phyloP scores from a whole-genome alignment of 2,888 invertebrate genomes.

The Ctenicera cuprea region DNA sequence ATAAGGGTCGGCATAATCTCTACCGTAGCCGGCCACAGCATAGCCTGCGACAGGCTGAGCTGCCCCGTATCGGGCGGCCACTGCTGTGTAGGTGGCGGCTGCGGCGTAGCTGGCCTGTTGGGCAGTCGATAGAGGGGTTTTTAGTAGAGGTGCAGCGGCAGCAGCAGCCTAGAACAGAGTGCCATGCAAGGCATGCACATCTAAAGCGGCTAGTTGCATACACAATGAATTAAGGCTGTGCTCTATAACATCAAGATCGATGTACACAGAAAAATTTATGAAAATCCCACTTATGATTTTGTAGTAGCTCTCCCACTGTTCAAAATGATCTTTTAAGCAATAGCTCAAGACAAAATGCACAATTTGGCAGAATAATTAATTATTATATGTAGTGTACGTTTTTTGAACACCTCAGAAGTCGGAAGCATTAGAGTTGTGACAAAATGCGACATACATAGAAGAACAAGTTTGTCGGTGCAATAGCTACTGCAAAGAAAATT shows the following conservation, averaged over 20 bases:
- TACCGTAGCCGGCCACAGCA: conserved; percentile 87
- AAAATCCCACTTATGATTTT: conserved; percentile 21
- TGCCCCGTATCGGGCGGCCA: conserved; percentile 88
- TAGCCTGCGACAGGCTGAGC: conserved; percentile 84
- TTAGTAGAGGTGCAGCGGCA: conserved; percentile 86
- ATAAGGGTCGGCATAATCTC: conserved; percentile 95
- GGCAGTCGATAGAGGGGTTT: conserved; percentile 88
- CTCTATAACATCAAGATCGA: conserved; percentile 50
- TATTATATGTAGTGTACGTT: not conserved
- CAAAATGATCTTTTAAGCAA: conserved; percentile 3
- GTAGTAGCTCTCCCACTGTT: conserved; percentile 21
- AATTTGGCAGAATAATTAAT: not conserved
- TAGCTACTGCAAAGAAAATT: conserved; percentile 29
- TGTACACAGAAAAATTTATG: conserved; percentile 18
- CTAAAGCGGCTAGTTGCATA: conserved; percentile 66
- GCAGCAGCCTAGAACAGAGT: conserved; percentile 78
- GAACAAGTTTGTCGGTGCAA: conserved; percentile 31
- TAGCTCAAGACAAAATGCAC: conserved; percentile 1
- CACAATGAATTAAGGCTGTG: conserved; percentile 59
- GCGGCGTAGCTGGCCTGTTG: conserved; percentile 93
- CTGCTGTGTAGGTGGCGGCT: conserved; percentile 91
- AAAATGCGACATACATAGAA: conserved; percentile 34
- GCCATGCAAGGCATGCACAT: conserved; percentile 71
- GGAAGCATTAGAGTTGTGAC: conserved; percentile 7
- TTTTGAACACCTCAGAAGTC: not conserved